These are phyloP conservation scores for Anoplophora glabripennis DNA, from an alignment of 1,140 invertebrate species.

Conservation along the genomic window DNA sequence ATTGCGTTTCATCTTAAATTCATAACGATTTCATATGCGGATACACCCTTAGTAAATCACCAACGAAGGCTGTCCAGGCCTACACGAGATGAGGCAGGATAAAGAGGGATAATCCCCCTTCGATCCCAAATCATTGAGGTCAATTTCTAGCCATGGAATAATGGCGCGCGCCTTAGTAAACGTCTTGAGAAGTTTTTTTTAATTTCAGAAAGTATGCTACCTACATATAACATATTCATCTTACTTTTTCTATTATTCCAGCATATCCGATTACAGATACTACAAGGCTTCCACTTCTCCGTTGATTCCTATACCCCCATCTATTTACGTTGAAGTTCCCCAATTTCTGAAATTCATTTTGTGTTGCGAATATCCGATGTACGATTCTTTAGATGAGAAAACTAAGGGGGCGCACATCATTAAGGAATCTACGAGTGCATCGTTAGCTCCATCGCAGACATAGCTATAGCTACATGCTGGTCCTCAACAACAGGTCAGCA, in stretches of 20 bases:
- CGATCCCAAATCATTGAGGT: too few relatives aligned
- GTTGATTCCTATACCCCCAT: conserved; percentile 80
- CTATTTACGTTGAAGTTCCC: conserved; percentile 80
- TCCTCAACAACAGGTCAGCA: conserved; percentile 42
- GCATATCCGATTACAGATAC: conserved; percentile 76
- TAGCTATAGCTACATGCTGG: conserved; percentile 68
- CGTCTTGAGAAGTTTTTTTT: too few relatives aligned
- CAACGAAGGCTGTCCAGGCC: too few relatives aligned
- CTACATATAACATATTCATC: too few relatives aligned
- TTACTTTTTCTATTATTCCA: conserved; percentile 49
- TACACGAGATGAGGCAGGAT: too few relatives aligned
- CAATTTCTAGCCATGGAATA: too few relatives aligned
- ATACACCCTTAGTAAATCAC: too few relatives aligned
- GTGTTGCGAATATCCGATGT: conserved; percentile 85
- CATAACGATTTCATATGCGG: too few relatives aligned
- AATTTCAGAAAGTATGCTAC: too few relatives aligned
- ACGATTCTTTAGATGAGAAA: conserved; percentile 71
- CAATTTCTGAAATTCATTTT: conserved; percentile 75
- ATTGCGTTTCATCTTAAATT: too few relatives aligned
- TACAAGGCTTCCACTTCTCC: conserved; percentile 86
- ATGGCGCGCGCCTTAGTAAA: too few relatives aligned
- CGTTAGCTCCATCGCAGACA: conserved; percentile 66
- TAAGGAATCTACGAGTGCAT: conserved; percentile 71
- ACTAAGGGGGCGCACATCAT: conserved; percentile 61
- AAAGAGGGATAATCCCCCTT: too few relatives aligned